Base-by-base conservation (phyloP, 2,797 vertebrate species). In the Acipenser ruthenus region DNA sequence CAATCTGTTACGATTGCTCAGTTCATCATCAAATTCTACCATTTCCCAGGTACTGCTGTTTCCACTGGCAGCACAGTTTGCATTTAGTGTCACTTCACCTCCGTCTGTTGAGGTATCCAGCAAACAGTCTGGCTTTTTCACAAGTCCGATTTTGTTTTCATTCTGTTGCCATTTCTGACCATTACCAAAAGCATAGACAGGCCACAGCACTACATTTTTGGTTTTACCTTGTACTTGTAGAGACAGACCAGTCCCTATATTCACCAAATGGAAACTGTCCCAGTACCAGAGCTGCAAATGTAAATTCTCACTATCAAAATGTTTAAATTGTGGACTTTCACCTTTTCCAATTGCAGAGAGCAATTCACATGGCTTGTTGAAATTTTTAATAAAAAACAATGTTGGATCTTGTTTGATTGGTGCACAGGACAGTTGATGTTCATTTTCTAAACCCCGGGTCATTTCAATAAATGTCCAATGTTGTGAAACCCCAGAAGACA, bases 261-360 rank as follows among this genome's bases (percentile, higher is more conserved):
- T 63, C 12, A 68, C 49, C 52, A 68, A 50, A n/a, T 68, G 67
- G 8, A 7, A 48, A 10, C 53, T 37, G 11, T 68, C 50, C 67
- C 67, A 68, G 62, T 63, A 68, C 67, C 67, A 68, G 11, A 68
- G 67, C 52, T 63, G 62, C 37, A 49, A 4, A n/a, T 15, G 18
- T 23, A 58, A 23, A 4, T 10, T 13, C 8, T 68, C 62, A 49
- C 15, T 12, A 49, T 63, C 18, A n/a, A 49, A 68, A 9, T 7
- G 6, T 59, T 58, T 18, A 48, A 68, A 68, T 10, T 53, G 18
- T 37, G 62, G 50, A 15, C 3, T 48, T n/a, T 64, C 6, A 11
- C 48, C 67, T 23, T 60, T 53, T 8, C 63, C 50, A 4, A 8
- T 15, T 13, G 67, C 67, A 53, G 61, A 47, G 6, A 68, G 67